Conservation (phyloP, 2,113 vertebrate genomes). For the Globicephala melas region DNA sequence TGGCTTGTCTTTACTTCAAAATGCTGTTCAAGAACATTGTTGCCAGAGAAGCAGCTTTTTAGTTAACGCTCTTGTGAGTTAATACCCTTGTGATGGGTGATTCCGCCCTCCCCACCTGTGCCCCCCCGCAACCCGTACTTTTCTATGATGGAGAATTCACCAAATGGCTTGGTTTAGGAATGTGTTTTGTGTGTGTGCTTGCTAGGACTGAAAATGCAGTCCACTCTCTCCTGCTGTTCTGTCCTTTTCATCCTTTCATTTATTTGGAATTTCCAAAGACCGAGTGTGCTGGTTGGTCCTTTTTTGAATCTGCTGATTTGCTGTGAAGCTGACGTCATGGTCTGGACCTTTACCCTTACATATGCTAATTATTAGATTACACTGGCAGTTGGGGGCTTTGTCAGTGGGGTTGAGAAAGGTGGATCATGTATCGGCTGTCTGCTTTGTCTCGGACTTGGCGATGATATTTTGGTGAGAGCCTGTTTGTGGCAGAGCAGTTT, state of each 20-base stretch:
- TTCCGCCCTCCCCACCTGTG: fast-evolving
- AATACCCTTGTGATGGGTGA: background rate
- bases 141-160: background rate
- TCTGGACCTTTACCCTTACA: conserved; percentile 79
- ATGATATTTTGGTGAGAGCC: background rate
- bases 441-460: conserved; percentile 66
- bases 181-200: fast-evolving
- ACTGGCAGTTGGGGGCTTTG: conserved; percentile 80
- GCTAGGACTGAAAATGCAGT: conserved; percentile 32
- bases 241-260: conserved; percentile 58
- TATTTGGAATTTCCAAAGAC: conserved; percentile 71
- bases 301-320: conserved; percentile 71
- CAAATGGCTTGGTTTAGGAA: background rate
- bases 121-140: fast-evolving
- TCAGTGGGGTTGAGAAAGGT: conserved; percentile 64
- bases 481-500: background rate
- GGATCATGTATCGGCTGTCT: conserved; percentile 81
- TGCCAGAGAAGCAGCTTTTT: background rate
- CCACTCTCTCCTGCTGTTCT: background rate
- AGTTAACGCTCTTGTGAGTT: background rate
- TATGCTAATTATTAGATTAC: conserved; percentile 83
- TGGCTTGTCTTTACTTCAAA: background rate
- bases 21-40: background rate
- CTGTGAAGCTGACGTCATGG: conserved; percentile 80
- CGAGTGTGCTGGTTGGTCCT: conserved; percentile 27